Conservation (phyloP, 2,888 invertebrate species). For the Cyclophora albipunctata region DNA sequence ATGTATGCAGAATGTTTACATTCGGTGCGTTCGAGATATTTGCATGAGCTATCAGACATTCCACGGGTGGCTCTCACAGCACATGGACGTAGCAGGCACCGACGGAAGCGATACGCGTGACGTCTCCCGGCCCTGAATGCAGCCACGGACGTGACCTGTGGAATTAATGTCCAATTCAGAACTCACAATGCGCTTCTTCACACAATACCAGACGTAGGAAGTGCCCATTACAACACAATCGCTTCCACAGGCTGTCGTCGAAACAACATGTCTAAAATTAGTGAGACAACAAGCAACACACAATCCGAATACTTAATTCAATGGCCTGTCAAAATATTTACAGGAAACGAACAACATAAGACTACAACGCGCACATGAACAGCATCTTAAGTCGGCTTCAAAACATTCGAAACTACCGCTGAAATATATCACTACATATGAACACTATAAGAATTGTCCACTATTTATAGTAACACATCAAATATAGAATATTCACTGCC, state of each 20-base stretch:
- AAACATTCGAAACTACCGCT: conserved; percentile 7
- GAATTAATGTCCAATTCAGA: conserved; percentile 38
- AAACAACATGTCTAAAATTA: conserved; percentile 28
- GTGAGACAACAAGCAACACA: conserved; percentile 24
- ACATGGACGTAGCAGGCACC: conserved; percentile 44
- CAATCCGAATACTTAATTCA: conserved; percentile 24
- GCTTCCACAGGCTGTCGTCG: conserved; percentile 13
- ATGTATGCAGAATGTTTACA: not conserved
- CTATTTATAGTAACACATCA: conserved; percentile 19
- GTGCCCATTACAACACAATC: conserved; percentile 17
- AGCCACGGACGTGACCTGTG: conserved; percentile 52
- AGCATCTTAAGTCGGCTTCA: conserved; percentile 24
- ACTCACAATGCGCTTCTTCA: conserved; percentile 27
- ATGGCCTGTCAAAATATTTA: conserved; percentile 30
- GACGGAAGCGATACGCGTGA: conserved; percentile 65
- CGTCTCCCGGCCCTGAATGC: conserved; percentile 43
- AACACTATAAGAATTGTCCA: conserved; percentile 13
- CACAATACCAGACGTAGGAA: conserved; percentile 26
- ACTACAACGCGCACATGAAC: conserved; percentile 24
- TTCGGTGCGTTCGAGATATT: conserved; percentile 5
- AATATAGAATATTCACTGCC: conserved; percentile 37
- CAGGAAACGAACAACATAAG: conserved; percentile 24
- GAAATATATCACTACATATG: conserved; percentile 11
- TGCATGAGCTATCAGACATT: conserved; percentile 15
- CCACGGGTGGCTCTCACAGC: conserved; percentile 24